phyloP scores from a whole-genome alignment of 2,888 invertebrate genomes.

The Periphyllus acericola region DNA sequence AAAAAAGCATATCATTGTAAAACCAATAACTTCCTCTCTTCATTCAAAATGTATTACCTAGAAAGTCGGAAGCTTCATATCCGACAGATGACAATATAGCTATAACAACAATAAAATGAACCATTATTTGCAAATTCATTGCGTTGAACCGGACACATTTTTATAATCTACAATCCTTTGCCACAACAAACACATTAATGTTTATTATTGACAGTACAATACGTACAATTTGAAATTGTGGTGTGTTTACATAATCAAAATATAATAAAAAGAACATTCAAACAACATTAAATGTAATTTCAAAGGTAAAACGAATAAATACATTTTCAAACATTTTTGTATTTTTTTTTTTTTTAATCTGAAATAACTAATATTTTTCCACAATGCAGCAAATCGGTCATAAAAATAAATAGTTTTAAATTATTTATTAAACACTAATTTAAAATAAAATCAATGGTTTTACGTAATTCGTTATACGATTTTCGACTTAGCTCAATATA shows the following conservation, averaged over 20 bases:
- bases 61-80: background rate
- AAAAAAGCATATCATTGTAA: background rate
- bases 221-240: background rate
- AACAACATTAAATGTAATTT: background rate
- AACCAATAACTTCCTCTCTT: background rate
- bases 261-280: background rate
- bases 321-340: background rate
- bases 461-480: too few relatives aligned
- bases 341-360: background rate
- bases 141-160: background rate
- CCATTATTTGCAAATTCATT: slow-evolving; percentile 11
- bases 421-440: too few relatives aligned
- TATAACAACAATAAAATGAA: background rate
- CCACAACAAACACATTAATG: background rate
- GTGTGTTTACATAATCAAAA: background rate
- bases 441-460: too few relatives aligned
- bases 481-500: too few relatives aligned
- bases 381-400: too few relatives aligned
- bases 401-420: too few relatives aligned
- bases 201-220: slow-evolving; percentile 2
- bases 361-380: too few relatives aligned
- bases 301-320: background rate
- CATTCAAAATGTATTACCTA: background rate
- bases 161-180: slow-evolving; percentile 7
- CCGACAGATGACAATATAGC: slow-evolving; percentile 15